Base-by-base conservation (phyloP, 2,888 invertebrate species). In the Zaprionus lineosus region DNA sequence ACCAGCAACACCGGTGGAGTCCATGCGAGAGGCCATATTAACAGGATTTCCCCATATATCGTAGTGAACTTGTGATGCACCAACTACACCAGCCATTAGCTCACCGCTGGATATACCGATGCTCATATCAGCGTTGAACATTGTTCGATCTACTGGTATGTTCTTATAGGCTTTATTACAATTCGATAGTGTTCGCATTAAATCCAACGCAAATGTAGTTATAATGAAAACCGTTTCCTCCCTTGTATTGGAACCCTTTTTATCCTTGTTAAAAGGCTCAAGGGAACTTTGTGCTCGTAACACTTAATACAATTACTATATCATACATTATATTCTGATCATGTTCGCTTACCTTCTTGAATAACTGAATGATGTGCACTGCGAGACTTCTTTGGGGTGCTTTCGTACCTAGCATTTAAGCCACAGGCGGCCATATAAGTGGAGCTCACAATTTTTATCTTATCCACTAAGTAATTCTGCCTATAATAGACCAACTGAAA, bases 401-500 rank as follows among this genome's bases (percentile, higher is more conserved):
- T 6, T 36, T 24, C 2, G 34, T 6, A 3, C 15, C 1, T 5
- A 1, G 78, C 84, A 52, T 95, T 94, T 36, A 98, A 91, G 0
- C 98, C 98, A 86, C 97, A 96, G 0, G 98, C 98, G 1, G 98
- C 98, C 98, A 98, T 98, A 86, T 98, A 98, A 0, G 98, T 98
- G 92, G 96, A 96, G 52, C 97, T 97, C 19, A 98, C 97, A 48
- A 98, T 95, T 91, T 98, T 98, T 15, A 98, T 98, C 90, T 98
- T 98, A 89, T 98, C 98, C 3, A 98, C 94, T 77, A 94, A 92
- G 41, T 92, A 91, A 44, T 93, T 91, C 0, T 91, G 81, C 5
- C 68, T 85, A 28, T 92, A 92, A 3, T 90, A 50, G 3, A 9
- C 9, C 5, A 68, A 14, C 72, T 68, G 19, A 6, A 34, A 21